A percentile compares a stretch with the other conserved stretches of the same genome.
Evolutionary conservation across 2,797 vertebrate genomes (phyloP).

Genomic region (Oophaga sylvatica): DNA sequence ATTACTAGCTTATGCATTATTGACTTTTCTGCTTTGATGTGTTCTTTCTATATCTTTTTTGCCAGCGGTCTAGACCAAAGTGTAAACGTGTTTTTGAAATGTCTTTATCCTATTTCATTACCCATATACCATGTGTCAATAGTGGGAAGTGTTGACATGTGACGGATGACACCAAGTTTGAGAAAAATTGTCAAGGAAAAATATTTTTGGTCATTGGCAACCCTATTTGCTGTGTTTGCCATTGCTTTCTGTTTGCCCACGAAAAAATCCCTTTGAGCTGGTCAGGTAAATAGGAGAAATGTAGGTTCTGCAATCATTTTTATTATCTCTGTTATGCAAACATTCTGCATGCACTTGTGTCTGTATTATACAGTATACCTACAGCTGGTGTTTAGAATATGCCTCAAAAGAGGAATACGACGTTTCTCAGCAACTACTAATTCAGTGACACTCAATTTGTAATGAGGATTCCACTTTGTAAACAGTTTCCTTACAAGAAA

Average conservation of each 20-base stretch:
- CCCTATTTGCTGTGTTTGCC: neutral
- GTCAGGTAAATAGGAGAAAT: neutral
- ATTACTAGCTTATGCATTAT: neutral
- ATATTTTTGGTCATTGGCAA: neutral
- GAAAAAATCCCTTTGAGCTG: neutral
- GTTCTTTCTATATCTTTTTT: neutral
- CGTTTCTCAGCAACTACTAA: too few relatives aligned
- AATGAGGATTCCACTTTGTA: too few relatives aligned
- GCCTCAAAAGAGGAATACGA: too few relatives aligned
- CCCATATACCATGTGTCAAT: conserved; percentile 16
- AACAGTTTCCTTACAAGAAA: too few relatives aligned
- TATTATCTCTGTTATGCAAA: neutral
- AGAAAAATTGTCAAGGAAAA: neutral
- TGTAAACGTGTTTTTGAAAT: neutral
- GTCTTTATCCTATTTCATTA: conserved; percentile 8
- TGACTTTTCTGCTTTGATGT: neutral
- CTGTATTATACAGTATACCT: neutral
- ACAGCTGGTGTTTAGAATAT: too few relatives aligned
- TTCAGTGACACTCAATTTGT: too few relatives aligned
- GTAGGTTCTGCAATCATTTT: neutral
- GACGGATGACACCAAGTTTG: conserved; percentile 4
- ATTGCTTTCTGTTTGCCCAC: neutral
- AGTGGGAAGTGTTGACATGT: conserved; percentile 6
- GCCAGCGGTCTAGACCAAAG: neutral
- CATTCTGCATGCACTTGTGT: neutral